Base-by-base conservation (phyloP, 2,888 invertebrate species). In the Bellardia pandia region DNA sequence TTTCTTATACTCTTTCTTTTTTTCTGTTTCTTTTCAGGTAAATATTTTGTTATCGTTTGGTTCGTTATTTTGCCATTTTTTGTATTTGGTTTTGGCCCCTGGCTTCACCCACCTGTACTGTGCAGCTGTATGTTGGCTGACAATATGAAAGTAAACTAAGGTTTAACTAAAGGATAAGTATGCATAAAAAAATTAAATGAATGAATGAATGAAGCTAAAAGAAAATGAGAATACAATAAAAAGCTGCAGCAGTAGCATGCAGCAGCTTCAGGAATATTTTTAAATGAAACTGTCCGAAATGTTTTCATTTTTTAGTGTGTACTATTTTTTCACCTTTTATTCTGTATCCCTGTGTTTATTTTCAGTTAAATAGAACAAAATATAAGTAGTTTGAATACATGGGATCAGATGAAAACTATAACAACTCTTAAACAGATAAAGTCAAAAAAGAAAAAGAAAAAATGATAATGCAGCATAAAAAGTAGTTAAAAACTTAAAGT, bases 31-130 rank as follows among this genome's bases (percentile, higher is more conserved):
- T 75, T 80, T 80, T 62, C 75, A 85, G 75, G 75, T 80, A 85
- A 85, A 80, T 80, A 68, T 79, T 85, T 75, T 76, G 85, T 85
- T 79, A 85, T 48, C 79, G 37, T 62, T 79, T 68, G 72, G 37
- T 81, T 81, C 48, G 48, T 58, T 68, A 33, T 80, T 42, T 23
- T 23, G 23, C 23, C 23, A 23, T 23, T 23, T 23, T 30, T n/a
- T 30, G n/a, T n/a, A n/a, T 48, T 45, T 48, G 0, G 58, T 58
- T 16, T 23, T 51, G 2, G 11, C 2, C 45, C 51, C 14, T 51
- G 4, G 14, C n/a, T 3, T 4, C 71, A n/a, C 51, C 71, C 79
- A 79, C 71, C 79, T 79, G 79, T 58, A 9, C 30, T 58, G 56
- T 60, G 69, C 78, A 37, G 9, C 78, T 48, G 9, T 14, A 56